Evolutionary conservation across 2,888 invertebrate species (phyloP).

Genomic region (Abrostola tripartita): DNA sequence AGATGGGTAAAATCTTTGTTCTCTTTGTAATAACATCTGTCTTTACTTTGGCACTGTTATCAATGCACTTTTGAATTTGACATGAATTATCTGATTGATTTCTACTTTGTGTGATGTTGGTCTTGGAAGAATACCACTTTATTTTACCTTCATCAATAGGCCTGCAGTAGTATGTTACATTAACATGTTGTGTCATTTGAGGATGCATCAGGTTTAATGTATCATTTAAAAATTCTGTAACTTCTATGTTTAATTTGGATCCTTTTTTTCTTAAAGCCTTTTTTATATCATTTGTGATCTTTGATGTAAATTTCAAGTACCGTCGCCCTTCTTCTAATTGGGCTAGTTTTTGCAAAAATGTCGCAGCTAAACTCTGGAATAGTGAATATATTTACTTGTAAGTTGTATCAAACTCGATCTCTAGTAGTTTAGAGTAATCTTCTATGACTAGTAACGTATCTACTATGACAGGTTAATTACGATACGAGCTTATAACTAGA

Average conservation of each 20-base stretch:
- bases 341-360: slow-evolving; percentile 71
- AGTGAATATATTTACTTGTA: too few species aligned
- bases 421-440: too few species aligned
- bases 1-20: slow-evolving; percentile 63
- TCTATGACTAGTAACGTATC: too few species aligned
- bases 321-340: slow-evolving; percentile 78
- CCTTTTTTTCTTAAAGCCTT: slow-evolving; percentile 71
- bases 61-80: slow-evolving; percentile 26
- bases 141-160: slow-evolving; percentile 71
- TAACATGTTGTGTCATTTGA: slow-evolving; percentile 60
- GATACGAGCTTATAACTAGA: too few species aligned
- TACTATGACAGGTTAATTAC: too few species aligned
- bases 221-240: slow-evolving; percentile 67
- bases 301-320: slow-evolving; percentile 78
- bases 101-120: slow-evolving; percentile 42
- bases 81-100: slow-evolving; percentile 38
- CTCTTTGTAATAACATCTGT: slow-evolving; percentile 42
- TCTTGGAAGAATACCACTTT: slow-evolving; percentile 63
- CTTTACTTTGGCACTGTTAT: slow-evolving; percentile 18
- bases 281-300: slow-evolving; percentile 76
- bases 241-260: slow-evolving; percentile 63
- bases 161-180: slow-evolving; percentile 68
- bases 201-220: slow-evolving; percentile 70
- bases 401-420: too few species aligned
- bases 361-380: slow-evolving; percentile 73